Evolutionary conservation across 2,888 invertebrate species (phyloP).

Genomic region (Cheilosia scutellata): DNA sequence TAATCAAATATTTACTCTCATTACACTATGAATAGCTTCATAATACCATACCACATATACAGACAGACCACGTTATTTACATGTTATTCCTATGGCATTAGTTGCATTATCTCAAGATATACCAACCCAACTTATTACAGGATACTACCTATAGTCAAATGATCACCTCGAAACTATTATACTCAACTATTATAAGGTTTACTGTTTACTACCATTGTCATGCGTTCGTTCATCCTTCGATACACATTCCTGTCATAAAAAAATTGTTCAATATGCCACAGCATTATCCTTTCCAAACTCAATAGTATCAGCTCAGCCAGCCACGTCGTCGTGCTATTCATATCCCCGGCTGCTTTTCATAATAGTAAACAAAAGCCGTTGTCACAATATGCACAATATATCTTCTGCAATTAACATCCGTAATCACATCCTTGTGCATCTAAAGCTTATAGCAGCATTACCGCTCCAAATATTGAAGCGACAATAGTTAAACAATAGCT

Average conservation of each 20-base stretch:
- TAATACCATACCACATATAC: too few relatives aligned
- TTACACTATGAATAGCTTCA: too few relatives aligned
- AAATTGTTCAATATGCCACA: background rate
- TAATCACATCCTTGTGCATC: constrained; percentile 45
- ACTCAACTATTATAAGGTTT: too few relatives aligned
- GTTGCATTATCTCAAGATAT: too few relatives aligned
- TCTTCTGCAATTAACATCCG: constrained; percentile 43
- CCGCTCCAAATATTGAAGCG: constrained; percentile 17
- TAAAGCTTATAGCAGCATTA: constrained; percentile 20
- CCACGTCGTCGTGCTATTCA: background rate
- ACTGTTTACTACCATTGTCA: too few relatives aligned
- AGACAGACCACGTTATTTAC: too few relatives aligned
- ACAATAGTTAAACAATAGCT: constrained; percentile 44
- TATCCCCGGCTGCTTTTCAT: background rate
- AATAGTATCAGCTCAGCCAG: background rate
- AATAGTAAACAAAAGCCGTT: constrained; percentile 12
- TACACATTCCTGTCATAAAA: background rate
- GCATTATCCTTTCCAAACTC: background rate
- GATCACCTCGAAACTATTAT: too few relatives aligned
- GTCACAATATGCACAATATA: constrained; percentile 22
- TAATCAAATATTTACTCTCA: too few relatives aligned
- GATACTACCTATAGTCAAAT: too few relatives aligned
- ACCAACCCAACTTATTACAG: too few relatives aligned
- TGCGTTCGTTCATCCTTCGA: too few relatives aligned
- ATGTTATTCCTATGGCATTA: too few relatives aligned